These are phyloP conservation scores for Steromphala cineraria DNA, from an alignment of 2,888 invertebrate species.

Conservation along the genomic window DNA sequence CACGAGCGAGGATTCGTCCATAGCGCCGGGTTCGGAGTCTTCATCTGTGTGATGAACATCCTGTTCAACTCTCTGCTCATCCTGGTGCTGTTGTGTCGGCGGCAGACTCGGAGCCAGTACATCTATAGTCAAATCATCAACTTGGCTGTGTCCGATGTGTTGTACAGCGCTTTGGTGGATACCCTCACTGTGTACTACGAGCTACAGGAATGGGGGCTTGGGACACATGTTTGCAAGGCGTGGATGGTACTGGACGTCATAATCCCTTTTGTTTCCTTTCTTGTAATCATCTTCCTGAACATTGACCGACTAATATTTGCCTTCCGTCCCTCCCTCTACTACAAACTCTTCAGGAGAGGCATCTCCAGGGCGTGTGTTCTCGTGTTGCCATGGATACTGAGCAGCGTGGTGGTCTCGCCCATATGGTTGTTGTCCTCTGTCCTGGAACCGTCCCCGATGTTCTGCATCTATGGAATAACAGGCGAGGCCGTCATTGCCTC, in stretches of 20 bases:
- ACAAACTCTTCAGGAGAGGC: slow-evolving; percentile 14
- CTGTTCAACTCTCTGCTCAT: slow-evolving; percentile 22
- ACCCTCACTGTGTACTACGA: slow-evolving; percentile 43
- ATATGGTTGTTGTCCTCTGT: slow-evolving; percentile 42
- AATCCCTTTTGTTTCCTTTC: slow-evolving; percentile 37
- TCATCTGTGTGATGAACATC: slow-evolving; percentile 30
- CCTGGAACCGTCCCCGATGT: slow-evolving; percentile 24
- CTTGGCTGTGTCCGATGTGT: slow-evolving; percentile 31
- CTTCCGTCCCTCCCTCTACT: slow-evolving; percentile 32
- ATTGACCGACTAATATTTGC: slow-evolving; percentile 40
- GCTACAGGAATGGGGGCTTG: slow-evolving; percentile 37
- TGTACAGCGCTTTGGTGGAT: slow-evolving; percentile 37
- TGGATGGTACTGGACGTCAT: slow-evolving; percentile 43
- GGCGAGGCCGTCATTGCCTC: slow-evolving; percentile 33
- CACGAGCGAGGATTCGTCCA: slow-evolving; percentile 40
- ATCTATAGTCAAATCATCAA: slow-evolving; percentile 29
- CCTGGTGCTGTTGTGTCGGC: neutral
- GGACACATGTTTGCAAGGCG: slow-evolving; percentile 36
- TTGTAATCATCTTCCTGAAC: slow-evolving; percentile 38
- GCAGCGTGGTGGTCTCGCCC: slow-evolving; percentile 28
- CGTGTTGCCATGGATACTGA: slow-evolving; percentile 36
- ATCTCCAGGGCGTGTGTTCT: slow-evolving; percentile 18
- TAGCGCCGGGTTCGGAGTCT: slow-evolving; percentile 35
- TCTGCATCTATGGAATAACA: slow-evolving; percentile 43
- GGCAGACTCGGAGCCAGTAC: slow-evolving; percentile 17